Evolutionary conservation across 2,888 invertebrate genomes (phyloP).

Genomic region (Archips xylosteana): DNA sequence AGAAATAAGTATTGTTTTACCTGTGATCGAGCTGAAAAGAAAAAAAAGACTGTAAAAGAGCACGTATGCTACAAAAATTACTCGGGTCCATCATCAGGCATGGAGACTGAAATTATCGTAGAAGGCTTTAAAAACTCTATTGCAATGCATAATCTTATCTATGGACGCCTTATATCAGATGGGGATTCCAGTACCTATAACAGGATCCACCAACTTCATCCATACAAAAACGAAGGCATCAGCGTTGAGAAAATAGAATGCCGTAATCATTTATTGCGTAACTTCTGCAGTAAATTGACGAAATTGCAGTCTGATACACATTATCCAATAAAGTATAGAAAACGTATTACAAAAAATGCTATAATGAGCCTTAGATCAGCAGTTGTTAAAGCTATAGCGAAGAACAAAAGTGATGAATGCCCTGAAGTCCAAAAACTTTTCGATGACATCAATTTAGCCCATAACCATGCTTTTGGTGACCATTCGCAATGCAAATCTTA

Average conservation of each 20-base stretch:
- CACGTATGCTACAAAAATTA: neutral
- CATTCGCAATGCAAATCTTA: slow-evolving; percentile 2
- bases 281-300: slow-evolving; percentile 9
- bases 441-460: neutral
- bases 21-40: neutral
- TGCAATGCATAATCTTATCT: neutral
- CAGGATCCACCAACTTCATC: slow-evolving; percentile 16
- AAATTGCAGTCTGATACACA: neutral
- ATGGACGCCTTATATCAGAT: neutral
- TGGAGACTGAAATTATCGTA: neutral
- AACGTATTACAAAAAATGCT: neutral
- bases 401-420: slow-evolving; percentile 12
- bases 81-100: neutral
- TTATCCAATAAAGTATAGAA: slow-evolving; percentile 10
- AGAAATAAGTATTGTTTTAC: slow-evolving; percentile 7
- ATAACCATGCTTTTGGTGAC: slow-evolving; percentile 10
- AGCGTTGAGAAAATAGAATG: neutral
- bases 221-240: slow-evolving; percentile 20
- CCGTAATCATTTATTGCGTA: neutral
- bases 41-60: neutral
- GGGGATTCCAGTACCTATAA: slow-evolving; percentile 10
- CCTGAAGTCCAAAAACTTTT: slow-evolving; percentile 1
- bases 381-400: neutral
- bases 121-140: neutral
- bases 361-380: slow-evolving; percentile 2